Base-by-base conservation (phyloP, 2,797 vertebrate genomes). In the Lepus townsendii region DNA sequence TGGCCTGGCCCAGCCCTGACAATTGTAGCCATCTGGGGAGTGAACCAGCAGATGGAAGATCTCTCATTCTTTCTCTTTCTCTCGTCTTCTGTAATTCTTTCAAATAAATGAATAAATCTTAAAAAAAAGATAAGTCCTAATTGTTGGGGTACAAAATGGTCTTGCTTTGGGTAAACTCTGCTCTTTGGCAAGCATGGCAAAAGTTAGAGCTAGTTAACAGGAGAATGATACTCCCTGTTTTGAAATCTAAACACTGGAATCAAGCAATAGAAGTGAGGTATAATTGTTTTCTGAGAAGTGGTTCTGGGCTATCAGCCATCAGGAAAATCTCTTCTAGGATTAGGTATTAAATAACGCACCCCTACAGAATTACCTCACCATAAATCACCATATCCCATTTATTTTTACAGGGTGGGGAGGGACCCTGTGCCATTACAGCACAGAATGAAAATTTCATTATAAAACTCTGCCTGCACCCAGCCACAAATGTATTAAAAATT, bases 391-490 rank as follows among this genome's bases (percentile, higher is more conserved):
- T 1, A 50, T 47, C 72, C 85, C 27, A 42, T 69, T 63, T 88
- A 66, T 42, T 88, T 83, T 88, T 19, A 83, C 3, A 14, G 32
- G 3, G n/a, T 57, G 38, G 14, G 54, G 14, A 19, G 7, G 57
- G 24, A 65, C 9, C 1, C 30, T 60, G 7, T 7, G 62, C 35
- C 19, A 35, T 63, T 52, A 83, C 19, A 47, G 62, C 6, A 57
- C 30, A 91, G 63, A n/a, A 88, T 32, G 50, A 95, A 93, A 79
- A 83, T 88, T 42, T 85, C 83, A 90, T 84, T 79, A 79, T 76
- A 63, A 73, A 92, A 62, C 5, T 3, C 30, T 84, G 83, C 65
- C 30, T 90, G 89, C 68, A 66, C 60, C 47, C 63, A 66, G 71
- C 62, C 80, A 76, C 73, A 78, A 52, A 47, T 66, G 88, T 86